Evolutionary conservation across 2,888 invertebrate species (phyloP), one percentile per base, ranked within the genome.

Genomic region (Sycophila texana): DNA sequence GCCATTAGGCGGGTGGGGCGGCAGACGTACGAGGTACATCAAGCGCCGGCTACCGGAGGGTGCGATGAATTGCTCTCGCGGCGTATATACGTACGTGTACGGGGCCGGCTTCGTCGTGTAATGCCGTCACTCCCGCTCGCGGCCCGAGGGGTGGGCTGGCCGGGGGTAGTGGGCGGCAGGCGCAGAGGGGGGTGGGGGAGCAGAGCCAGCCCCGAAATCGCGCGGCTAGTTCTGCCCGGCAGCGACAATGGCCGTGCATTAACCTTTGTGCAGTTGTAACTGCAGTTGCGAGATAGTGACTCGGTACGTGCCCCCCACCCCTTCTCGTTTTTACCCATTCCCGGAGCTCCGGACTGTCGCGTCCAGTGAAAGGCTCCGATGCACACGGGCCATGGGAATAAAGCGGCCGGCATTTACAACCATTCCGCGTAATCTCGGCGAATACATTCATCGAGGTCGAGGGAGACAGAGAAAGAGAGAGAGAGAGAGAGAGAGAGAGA

Each of bases 251-350:
- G 88, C 86, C 86, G 86, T 87, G 88, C 89, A 89, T 89, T 89
- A 89, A 88, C 89, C 89, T 89, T 89, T 89, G 89, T 89, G 88
- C 87, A 79, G 85, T 89, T 88, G 89, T 89, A 89, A 89, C 89
- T 89, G 89, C 89, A 89, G 88, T 88, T 86, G 86, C 86, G 87
- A 88, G 89, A 89, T 89, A 89, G 89, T 85, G 81, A 83, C 39
- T 39, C 39, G 39, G 39, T 39, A 10, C 39, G 82, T 82, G 80
- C 61, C 60, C 20, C 51, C 53, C 22, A 26, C 26, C 30, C 47
- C n/a, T 13, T 58, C 79, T 57, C 47, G 49, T 71, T 71, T 71
- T 71, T 71, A 39, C 71, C 58, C 22, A 49, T 60, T 55, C 72
- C 67, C 67, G 82, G 81, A 82, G 81, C 79, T 82, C 66, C 61